Evolutionary conservation across 1,140 invertebrate genomes (phyloP).

Genomic region (Drosophila mojavensis): DNA sequence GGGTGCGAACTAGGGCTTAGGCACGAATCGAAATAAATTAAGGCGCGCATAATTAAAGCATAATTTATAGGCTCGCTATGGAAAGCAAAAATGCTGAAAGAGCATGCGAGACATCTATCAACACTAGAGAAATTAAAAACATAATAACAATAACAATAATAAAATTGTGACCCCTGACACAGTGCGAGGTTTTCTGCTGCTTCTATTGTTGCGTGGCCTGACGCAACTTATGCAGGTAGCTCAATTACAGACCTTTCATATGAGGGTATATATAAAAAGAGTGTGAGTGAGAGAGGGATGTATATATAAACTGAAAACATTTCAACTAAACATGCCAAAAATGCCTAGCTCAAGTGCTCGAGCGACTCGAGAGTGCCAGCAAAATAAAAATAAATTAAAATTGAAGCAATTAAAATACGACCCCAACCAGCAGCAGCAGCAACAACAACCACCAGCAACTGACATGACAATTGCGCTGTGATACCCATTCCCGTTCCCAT

Average conservation of each 20-base stretch:
- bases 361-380: slow-evolving; percentile 12
- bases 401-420: slow-evolving; percentile 73
- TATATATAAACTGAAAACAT: slow-evolving; percentile 8
- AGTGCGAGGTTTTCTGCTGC: not conserved
- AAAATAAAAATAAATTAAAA: slow-evolving; percentile 68
- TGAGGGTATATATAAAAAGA: slow-evolving; percentile 10
- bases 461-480: slow-evolving; percentile 49
- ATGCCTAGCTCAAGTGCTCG: slow-evolving; percentile 8
- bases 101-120: slow-evolving; percentile 24
- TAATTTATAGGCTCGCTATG: slow-evolving; percentile 23
- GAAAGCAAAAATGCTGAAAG: slow-evolving; percentile 5
- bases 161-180: slow-evolving; percentile 29
- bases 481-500: slow-evolving; percentile 19
- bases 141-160: no score
- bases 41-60: slow-evolving; percentile 46
- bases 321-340: slow-evolving; percentile 41
- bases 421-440: slow-evolving; percentile 23
- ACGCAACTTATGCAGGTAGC: slow-evolving; percentile 60
- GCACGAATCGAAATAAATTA: slow-evolving; percentile 5
- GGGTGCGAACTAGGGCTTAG: slow-evolving; percentile 46
- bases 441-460: slow-evolving; percentile 14
- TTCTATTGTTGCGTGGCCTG: slow-evolving; percentile 16
- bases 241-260: slow-evolving; percentile 38
- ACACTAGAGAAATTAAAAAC: not conserved
- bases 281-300: no score